These are phyloP conservation scores for Nothocercus julius DNA, from an alignment of 2,113 vertebrate species.

Conservation along the genomic window DNA sequence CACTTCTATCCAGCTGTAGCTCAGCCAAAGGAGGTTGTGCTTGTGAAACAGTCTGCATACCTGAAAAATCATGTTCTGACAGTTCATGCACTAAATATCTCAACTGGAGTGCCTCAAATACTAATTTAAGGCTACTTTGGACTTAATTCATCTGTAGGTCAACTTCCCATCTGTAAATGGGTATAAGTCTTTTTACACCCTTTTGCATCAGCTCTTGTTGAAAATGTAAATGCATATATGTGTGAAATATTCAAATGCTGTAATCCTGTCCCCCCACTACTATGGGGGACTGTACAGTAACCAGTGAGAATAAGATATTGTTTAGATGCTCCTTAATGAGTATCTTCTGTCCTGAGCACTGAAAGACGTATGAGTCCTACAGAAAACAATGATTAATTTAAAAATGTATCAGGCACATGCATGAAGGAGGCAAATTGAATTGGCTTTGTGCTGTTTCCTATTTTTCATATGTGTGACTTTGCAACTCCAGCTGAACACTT, in stretches of 20 bases:
- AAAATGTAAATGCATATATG: not conserved
- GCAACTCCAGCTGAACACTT: not conserved
- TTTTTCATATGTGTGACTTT: constrained; percentile 6
- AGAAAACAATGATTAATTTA: constrained; percentile 32
- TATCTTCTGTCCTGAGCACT: not conserved
- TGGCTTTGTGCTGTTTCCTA: not conserved
- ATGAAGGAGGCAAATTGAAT: not conserved
- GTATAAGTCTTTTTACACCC: not conserved
- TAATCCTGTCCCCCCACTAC: not conserved
- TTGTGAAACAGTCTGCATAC: not conserved
- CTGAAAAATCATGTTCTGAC: not conserved
- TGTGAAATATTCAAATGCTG: not conserved
- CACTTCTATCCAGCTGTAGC: not conserved
- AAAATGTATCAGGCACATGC: not conserved
- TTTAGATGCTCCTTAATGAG: not conserved
- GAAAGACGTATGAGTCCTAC: not conserved
- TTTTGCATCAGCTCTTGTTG: not conserved
- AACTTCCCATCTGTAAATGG: not conserved
- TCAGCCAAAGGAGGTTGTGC: not conserved
- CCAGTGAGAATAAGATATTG: not conserved
- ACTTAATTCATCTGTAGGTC: not conserved
- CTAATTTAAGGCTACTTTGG: not conserved
- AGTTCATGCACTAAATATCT: not conserved
- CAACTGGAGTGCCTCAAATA: not conserved
- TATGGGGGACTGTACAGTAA: not conserved